These are phyloP conservation scores for Sylvicapra grimmia DNA, from an alignment of 2,113 vertebrate genomes.

Conservation along the genomic window DNA sequence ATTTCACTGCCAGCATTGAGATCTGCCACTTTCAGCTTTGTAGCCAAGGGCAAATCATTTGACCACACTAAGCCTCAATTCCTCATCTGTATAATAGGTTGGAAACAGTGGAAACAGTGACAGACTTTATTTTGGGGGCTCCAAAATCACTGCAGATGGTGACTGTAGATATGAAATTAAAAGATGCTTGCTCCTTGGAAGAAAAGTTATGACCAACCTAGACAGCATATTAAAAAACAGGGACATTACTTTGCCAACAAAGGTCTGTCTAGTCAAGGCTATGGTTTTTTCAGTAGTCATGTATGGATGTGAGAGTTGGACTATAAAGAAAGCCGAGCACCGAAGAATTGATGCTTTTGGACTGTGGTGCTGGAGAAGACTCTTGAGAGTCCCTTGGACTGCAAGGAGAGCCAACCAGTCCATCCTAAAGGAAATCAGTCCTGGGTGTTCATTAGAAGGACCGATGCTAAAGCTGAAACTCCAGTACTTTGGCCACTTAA, in stretches of 20 bases:
- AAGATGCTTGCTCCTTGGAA: background rate
- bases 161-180: background rate
- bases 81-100: background rate
- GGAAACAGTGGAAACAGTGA: background rate
- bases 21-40: background rate
- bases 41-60: background rate
- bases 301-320: background rate
- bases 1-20: background rate
- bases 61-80: background rate
- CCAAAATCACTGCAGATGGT: background rate
- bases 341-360: background rate
- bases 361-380: background rate
- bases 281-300: background rate
- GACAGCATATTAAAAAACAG: background rate
- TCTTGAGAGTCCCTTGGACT: background rate
- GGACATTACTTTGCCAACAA: background rate
- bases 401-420: background rate
- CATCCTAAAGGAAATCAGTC: background rate
- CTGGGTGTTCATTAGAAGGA: background rate
- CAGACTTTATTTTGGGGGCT: background rate
- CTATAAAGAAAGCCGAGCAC: background rate
- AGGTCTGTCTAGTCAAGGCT: background rate
- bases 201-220: background rate
- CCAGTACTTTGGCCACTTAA: background rate
- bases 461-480: background rate